Base-by-base conservation (phyloP, 2,797 vertebrate genomes). In the Scleropages formosus region DNA sequence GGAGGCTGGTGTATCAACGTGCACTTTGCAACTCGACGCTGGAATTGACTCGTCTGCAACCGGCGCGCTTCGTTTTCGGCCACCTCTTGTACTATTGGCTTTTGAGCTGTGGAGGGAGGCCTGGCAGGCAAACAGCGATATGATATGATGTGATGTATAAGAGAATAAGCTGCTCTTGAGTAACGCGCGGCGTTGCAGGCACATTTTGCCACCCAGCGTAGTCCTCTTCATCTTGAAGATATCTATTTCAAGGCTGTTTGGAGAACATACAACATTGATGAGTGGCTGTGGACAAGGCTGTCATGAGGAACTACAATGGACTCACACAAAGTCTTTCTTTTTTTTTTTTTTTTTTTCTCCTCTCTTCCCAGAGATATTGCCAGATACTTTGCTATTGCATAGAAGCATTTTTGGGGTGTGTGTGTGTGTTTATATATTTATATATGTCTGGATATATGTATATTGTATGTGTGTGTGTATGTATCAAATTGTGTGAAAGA, bases 71-170 rank as follows among this genome's bases (percentile, higher is more conserved):
- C 72, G 53, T 20, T 72, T 31, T 44, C 56, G 4, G 18, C 7
- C 26, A 20, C 13, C 31, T n/a, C 26, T 58, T 24, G 18, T 44
- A 18, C 56, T 18, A 31, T 72, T 51, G 60, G 58, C 58, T 26
- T 62, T 31, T 62, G 56, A 31, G 58, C 44, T 9, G 44, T 60
- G 65, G 31, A 44, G 26, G 61, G 56, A 16, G 66, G 39, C 22
- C 24, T 8, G 8, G 56, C 67, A 59, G 58, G 18, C 44, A 49
- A 70, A 10, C 75, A 31, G 12, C 20, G 61, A n/a, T 24, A 67
- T 24, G 61, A n/a, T 24, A 67, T 24, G 10, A 61, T 76, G 46
- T 15, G 47, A 44, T 69, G 75, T 31, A 59, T 76, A 53, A 70
- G 71, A 26, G 59, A 67, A 70, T 63, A 69, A 61, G 11, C 67